These are phyloP conservation scores for Peromyscus aztecus DNA, from an alignment of 2,797 vertebrate species.

Conservation along the genomic window DNA sequence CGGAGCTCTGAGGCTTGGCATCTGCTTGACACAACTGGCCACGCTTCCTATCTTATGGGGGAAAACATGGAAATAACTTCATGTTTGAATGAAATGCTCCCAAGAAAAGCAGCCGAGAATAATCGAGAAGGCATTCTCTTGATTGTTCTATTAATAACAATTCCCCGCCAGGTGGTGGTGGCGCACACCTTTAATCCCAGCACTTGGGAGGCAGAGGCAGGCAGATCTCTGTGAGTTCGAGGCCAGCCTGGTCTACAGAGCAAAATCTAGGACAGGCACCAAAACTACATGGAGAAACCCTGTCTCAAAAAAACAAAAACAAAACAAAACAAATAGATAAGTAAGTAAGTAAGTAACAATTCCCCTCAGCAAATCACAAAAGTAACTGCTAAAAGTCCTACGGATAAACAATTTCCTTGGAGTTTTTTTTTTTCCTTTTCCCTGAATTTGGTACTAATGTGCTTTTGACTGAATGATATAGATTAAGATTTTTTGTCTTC, in stretches of 20 bases:
- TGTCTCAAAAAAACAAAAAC: too few relatives aligned
- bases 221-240: too few relatives aligned
- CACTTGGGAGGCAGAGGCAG: too few relatives aligned
- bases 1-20: slow-evolving; percentile 40
- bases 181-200: too few relatives aligned
- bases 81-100: slow-evolving; percentile 51
- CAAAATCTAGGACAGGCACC: too few relatives aligned
- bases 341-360: too few relatives aligned
- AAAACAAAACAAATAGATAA: too few relatives aligned
- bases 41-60: slow-evolving; percentile 14
- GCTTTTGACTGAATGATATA: not conserved
- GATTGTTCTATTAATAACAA: slow-evolving; percentile 30
- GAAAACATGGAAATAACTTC: slow-evolving; percentile 57
- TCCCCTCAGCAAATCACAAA: slow-evolving; percentile 33
- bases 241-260: too few relatives aligned
- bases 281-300: too few relatives aligned
- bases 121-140: slow-evolving; percentile 56
- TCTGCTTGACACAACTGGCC: slow-evolving; percentile 47
- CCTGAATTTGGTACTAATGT: not conserved
- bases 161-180: not conserved
- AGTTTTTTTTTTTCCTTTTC: not conserved
- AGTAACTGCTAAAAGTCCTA: slow-evolving; percentile 11
- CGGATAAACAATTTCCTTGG: not conserved
- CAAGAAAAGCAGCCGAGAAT: slow-evolving; percentile 62
- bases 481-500: slow-evolving; percentile 62